A percentile compares a stretch with the other conserved stretches of the same genome.
These are phyloP conservation scores for Fukomys damarensis DNA, from an alignment of 2,113 vertebrate species.

Conservation along the genomic window DNA sequence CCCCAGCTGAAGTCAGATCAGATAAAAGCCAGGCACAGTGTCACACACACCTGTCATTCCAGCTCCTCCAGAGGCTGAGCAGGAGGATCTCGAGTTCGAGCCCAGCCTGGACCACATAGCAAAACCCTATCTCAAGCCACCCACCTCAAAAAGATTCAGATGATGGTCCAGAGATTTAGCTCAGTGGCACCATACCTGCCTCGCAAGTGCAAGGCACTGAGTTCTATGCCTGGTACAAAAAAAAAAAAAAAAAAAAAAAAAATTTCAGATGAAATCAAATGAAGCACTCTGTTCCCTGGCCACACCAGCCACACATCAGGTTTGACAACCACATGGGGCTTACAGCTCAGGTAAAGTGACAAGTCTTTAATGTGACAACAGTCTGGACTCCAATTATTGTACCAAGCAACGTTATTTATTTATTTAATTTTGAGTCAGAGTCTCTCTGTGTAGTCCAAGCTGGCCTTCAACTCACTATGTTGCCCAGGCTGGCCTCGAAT, in stretches of 20 bases:
- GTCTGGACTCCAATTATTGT: not conserved
- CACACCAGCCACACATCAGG: not conserved
- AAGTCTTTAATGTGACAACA: not conserved
- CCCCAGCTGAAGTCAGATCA: not conserved
- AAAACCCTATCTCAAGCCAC: not conserved
- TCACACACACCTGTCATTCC: not conserved
- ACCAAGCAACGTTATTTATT: not conserved
- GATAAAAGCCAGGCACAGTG: not conserved
- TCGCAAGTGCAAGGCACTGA: no score
- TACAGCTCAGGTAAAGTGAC: no score
- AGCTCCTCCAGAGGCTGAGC: not conserved
- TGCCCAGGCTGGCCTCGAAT: not conserved
- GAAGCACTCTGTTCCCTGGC: not conserved
- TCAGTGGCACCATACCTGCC: no score
- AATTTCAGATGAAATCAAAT: not conserved
- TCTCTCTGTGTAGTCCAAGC: not conserved
- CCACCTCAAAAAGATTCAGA: not conserved
- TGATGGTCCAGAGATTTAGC: no score
- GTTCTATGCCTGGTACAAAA: no score
- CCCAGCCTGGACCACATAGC: not conserved
- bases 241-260: no score
- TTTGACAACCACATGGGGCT: not conserved
- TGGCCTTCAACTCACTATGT: not conserved
- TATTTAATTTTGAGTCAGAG: not conserved
- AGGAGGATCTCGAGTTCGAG: not conserved